Evolutionary conservation across 2,797 vertebrate genomes (phyloP).

Genomic region (Crax fasciolata): DNA sequence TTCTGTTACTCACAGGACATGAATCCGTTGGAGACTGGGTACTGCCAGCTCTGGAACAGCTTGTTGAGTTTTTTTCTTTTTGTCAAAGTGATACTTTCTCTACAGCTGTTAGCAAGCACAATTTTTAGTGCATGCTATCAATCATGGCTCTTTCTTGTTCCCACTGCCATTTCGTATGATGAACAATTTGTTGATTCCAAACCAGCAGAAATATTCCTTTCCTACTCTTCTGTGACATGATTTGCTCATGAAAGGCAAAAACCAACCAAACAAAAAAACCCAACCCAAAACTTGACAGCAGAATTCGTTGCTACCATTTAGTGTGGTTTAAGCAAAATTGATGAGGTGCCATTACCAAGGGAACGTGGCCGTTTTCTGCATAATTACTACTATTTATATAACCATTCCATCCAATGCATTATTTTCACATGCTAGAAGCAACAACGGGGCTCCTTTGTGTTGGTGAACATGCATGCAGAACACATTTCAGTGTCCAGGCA

Average conservation of each 20-base stretch:
- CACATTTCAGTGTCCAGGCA: background rate
- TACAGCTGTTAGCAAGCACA: background rate
- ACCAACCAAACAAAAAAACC: constrained; percentile 15
- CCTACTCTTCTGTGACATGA: background rate
- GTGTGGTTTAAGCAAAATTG: constrained; percentile 43
- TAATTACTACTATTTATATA: constrained; percentile 62
- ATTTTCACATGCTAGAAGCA: background rate
- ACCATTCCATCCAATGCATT: constrained; percentile 13
- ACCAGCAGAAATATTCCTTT: background rate
- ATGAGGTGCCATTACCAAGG: constrained; percentile 51
- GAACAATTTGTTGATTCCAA: background rate
- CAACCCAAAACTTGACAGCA: constrained; percentile 20
- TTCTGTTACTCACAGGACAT: background rate
- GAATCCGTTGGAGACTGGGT: background rate
- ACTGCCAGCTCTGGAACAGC: background rate
- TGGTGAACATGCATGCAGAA: constrained; percentile 38
- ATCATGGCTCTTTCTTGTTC: background rate
- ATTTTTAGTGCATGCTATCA: background rate
- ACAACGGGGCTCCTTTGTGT: background rate
- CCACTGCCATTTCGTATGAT: background rate
- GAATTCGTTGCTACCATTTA: constrained; percentile 62
- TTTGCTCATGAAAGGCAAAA: constrained; percentile 57
- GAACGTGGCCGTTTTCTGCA: constrained; percentile 47
- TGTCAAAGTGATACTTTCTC: background rate
- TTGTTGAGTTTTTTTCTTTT: background rate